phyloP scores from a whole-genome alignment of 2,888 invertebrate species.

The Oscheius sp. region DNA sequence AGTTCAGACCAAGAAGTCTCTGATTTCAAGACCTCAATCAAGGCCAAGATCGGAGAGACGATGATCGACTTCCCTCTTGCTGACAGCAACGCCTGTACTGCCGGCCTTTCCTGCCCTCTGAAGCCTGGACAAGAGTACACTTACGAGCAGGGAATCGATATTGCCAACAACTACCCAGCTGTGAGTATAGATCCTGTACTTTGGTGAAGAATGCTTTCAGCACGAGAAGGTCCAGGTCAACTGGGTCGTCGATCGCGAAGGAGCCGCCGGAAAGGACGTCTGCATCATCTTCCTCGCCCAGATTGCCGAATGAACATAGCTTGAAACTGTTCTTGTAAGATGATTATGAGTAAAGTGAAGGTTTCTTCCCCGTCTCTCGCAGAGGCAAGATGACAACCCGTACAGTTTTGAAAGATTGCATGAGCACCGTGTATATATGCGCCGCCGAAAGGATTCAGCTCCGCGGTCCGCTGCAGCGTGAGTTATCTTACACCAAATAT shows the following conservation, averaged over 20 bases:
- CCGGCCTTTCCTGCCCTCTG: slow-evolving; percentile 37
- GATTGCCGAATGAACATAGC: slow-evolving; percentile 44
- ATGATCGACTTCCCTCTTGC: slow-evolving; percentile 56
- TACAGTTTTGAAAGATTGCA: neutral
- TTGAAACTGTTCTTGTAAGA: neutral
- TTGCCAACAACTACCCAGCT: slow-evolving; percentile 33
- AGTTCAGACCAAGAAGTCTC: slow-evolving; percentile 35
- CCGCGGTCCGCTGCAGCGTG: neutral
- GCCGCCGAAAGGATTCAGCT: neutral
- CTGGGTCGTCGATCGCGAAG: slow-evolving; percentile 57
- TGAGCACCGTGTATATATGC: neutral
- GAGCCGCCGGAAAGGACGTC: slow-evolving; percentile 48
- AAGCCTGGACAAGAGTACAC: slow-evolving; percentile 37
- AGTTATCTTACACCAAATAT: neutral
- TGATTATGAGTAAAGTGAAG: too few relatives aligned
- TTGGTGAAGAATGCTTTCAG: slow-evolving; percentile 5
- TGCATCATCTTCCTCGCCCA: slow-evolving; percentile 67
- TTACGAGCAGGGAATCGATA: slow-evolving; percentile 39
- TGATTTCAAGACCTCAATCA: slow-evolving; percentile 47
- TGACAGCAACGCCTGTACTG: slow-evolving; percentile 52
- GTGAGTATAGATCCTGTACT: neutral
- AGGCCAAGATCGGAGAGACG: slow-evolving; percentile 52
- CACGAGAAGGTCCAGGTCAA: slow-evolving; percentile 57
- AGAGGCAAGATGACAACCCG: neutral
- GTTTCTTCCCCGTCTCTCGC: neutral